Conservation (phyloP, 2,797 vertebrate genomes). For the Novumbra hubbsi region DNA sequence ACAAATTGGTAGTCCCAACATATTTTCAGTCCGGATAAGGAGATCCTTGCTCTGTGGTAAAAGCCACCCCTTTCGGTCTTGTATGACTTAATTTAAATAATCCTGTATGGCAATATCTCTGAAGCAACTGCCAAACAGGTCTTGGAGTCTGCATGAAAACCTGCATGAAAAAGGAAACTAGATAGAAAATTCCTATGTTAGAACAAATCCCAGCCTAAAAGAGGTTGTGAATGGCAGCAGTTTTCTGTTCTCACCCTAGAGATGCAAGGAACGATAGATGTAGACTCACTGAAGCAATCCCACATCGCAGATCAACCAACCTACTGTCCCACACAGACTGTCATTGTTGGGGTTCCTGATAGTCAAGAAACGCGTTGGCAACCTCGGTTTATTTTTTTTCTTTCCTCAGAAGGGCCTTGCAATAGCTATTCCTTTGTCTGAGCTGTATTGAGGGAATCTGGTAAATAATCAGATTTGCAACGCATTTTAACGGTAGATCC, state of each 20-base stretch:
- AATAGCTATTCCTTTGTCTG: conserved; percentile 69
- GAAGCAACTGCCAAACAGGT: too few species aligned
- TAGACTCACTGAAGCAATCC: conserved; percentile 21
- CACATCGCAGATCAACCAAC: conserved; percentile 65
- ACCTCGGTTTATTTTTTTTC: conserved; percentile 61
- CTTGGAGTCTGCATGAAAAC: too few species aligned
- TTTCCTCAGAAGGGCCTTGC: conserved; percentile 39
- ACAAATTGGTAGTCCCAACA: neutral
- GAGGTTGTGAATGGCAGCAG: neutral
- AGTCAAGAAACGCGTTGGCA: conserved; percentile 58
- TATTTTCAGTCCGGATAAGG: neutral
- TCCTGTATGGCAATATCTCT: too few species aligned
- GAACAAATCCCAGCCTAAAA: neutral
- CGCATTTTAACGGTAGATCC: conserved; percentile 71
- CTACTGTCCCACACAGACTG: conserved; percentile 60
- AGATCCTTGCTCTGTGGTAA: neutral
- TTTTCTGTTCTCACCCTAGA: neutral
- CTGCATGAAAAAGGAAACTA: too few species aligned
- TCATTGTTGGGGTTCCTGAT: conserved; percentile 59
- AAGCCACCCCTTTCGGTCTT: neutral
- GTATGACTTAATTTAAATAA: too few species aligned
- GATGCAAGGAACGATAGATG: neutral
- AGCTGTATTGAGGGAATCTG: conserved; percentile 69
- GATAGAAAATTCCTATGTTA: too few species aligned
- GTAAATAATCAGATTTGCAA: conserved; percentile 77